Percentiles rank a stretch among this genome's conserved stretches.
phyloP scores from a whole-genome alignment of 2,797 vertebrate species.

The Tokudaia muenninki region DNA sequence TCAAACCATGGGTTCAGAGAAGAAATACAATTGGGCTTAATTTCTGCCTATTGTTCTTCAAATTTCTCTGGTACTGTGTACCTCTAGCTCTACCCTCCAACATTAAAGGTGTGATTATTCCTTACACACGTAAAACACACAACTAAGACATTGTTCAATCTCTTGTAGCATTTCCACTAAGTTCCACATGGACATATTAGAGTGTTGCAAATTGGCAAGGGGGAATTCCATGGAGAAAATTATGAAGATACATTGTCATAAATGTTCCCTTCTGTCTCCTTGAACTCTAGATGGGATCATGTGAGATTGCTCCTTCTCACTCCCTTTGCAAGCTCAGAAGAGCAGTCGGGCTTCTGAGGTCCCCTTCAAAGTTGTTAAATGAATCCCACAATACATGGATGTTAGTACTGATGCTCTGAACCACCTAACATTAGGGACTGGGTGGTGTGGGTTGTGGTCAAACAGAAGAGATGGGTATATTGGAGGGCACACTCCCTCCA shows the following conservation, averaged over 20 bases:
- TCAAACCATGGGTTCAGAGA: neutral
- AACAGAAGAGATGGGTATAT: neutral
- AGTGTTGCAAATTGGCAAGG: neutral
- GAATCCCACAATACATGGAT: too few relatives aligned
- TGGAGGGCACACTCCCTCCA: neutral
- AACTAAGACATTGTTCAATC: neutral
- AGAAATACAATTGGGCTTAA: neutral
- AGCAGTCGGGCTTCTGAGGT: too few relatives aligned
- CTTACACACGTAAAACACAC: neutral
- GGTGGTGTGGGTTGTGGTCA: neutral
- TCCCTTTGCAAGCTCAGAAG: neutral
- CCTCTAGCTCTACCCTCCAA: neutral
- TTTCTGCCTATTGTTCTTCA: neutral
- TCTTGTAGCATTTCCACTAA: neutral
- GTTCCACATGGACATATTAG: neutral
- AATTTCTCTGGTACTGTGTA: neutral
- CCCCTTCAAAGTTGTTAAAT: neutral
- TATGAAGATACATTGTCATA: too few relatives aligned
- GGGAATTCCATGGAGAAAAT: neutral
- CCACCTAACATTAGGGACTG: neutral
- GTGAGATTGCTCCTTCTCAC: too few relatives aligned
- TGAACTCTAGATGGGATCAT: neutral
- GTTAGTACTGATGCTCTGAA: neutral
- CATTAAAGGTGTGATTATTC: neutral
- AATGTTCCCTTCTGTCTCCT: neutral